These are phyloP conservation scores for Enhydra lutris DNA, from an alignment of 2,113 vertebrate genomes.

Conservation along the genomic window DNA sequence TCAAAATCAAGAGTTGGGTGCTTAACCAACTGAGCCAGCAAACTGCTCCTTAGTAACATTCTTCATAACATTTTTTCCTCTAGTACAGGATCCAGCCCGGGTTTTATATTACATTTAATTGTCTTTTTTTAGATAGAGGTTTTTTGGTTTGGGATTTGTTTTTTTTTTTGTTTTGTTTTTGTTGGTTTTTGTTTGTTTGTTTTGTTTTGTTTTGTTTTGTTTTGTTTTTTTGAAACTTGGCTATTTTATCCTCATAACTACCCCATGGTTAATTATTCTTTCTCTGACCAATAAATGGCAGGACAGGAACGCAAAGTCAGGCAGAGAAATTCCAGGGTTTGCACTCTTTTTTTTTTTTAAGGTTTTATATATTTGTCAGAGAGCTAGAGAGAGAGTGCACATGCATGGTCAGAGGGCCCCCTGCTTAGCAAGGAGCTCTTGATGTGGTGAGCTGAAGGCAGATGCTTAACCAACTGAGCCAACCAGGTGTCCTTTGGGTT, in stretches of 20 bases:
- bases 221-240: neutral
- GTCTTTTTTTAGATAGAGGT: neutral
- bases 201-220: too few relatives aligned
- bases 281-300: neutral
- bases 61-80: neutral
- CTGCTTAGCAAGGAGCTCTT: neutral
- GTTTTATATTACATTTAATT: slow-evolving; percentile 7
- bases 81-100: neutral
- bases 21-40: too few relatives aligned
- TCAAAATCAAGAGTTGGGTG: too few relatives aligned
- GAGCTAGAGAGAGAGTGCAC: too few relatives aligned
- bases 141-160: neutral
- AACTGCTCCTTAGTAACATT: too few relatives aligned
- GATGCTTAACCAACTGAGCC: neutral
- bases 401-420: too few relatives aligned
- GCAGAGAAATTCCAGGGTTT: neutral
- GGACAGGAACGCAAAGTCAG: neutral
- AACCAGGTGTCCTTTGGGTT: neutral
- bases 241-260: slow-evolving; percentile 1
- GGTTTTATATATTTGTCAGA: too few relatives aligned
- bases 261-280: neutral
- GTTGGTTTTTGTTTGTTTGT: too few relatives aligned
- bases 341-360: too few relatives aligned
- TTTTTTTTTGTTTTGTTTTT: too few relatives aligned
- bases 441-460: neutral